Evolutionary conservation across 2,113 vertebrate species (phyloP).

Genomic region (Bucco capensis): DNA sequence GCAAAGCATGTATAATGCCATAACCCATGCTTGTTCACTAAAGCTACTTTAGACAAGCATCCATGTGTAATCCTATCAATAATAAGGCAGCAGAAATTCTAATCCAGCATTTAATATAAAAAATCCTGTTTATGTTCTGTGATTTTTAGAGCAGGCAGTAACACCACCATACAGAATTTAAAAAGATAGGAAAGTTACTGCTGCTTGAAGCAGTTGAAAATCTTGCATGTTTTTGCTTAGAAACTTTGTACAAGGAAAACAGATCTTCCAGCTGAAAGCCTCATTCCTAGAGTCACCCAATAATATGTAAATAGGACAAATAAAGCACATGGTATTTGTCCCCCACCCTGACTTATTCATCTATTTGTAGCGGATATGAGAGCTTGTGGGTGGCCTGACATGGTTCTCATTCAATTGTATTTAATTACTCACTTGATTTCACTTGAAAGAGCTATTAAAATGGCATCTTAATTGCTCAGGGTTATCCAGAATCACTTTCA

Average conservation of each 20-base stretch:
- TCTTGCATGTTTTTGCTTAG: neutral
- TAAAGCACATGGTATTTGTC: neutral
- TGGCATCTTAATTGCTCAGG: constrained; percentile 69
- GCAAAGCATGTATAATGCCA: neutral
- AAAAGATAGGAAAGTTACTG: constrained; percentile 26
- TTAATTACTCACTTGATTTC: constrained; percentile 70
- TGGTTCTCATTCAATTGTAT: constrained; percentile 62
- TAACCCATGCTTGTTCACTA: neutral
- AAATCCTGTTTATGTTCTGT: neutral
- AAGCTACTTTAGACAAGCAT: neutral
- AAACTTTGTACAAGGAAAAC: constrained; percentile 36
- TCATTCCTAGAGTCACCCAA: constrained; percentile 34
- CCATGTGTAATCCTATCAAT: neutral
- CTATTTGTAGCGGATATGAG: constrained; percentile 1
- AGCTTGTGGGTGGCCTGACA: constrained; percentile 62
- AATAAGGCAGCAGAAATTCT: neutral
- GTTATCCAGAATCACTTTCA: constrained; percentile 62
- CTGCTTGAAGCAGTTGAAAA: neutral
- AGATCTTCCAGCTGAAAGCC: constrained; percentile 46
- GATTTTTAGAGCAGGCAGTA: neutral
- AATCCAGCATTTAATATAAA: constrained; percentile 15
- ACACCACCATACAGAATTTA: neutral
- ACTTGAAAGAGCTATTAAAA: constrained; percentile 74
- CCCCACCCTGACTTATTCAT: constrained; percentile 36
- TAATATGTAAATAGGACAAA: constrained; percentile 43